A percentile compares a stretch with the other conserved stretches of the same genome.
Evolutionary conservation across 2,113 vertebrate species (phyloP).

Genomic region (Damaliscus lunatus): DNA sequence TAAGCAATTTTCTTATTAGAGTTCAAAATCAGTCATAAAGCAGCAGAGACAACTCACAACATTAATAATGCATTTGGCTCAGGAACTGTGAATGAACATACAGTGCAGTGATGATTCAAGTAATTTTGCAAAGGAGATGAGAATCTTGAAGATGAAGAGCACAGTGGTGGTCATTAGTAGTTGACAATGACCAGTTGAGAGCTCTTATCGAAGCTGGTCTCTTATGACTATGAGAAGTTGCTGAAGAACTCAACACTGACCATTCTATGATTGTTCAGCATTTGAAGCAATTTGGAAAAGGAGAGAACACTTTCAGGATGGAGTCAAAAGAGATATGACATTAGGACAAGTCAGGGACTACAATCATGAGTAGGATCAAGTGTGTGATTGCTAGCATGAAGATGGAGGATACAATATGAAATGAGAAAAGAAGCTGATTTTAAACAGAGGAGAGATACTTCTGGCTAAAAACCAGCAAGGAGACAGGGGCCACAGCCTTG

Average conservation of each 20-base stretch:
- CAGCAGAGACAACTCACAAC: not conserved
- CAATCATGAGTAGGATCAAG: not conserved
- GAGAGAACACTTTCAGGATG: not conserved
- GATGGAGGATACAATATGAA: not conserved
- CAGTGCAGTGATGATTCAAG: not conserved
- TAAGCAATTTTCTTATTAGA: not conserved
- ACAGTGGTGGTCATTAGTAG: not conserved
- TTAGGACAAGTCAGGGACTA: not conserved
- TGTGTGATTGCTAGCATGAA: not conserved
- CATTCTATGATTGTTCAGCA: not conserved
- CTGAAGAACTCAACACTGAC: not conserved
- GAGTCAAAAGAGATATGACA: not conserved
- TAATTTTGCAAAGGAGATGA: not conserved
- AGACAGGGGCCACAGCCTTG: not conserved
- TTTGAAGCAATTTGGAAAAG: not conserved
- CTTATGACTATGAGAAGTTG: not conserved
- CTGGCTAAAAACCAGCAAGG: not conserved
- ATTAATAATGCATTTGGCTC: not conserved
- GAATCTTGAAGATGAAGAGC: not conserved
- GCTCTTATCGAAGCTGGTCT: not conserved
- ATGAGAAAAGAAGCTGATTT: not conserved
- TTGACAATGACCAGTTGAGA: not conserved
- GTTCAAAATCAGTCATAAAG: not conserved
- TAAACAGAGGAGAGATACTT: not conserved
- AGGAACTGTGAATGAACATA: not conserved